Base-by-base conservation (phyloP, 1,140 invertebrate species). In the Anastrepha ludens region DNA sequence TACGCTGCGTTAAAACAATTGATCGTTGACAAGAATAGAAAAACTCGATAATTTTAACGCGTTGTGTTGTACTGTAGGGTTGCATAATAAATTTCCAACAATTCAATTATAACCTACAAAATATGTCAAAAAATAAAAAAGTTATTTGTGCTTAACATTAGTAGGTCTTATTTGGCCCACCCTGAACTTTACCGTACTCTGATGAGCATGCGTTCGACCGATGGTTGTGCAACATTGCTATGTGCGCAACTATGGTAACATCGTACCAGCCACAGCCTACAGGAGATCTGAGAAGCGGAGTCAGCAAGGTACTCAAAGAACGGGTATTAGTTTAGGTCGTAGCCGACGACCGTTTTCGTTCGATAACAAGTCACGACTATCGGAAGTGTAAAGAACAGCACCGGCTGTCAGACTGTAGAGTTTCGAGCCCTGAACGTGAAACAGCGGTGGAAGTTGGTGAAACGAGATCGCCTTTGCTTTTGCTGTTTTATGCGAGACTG, bases 191-290 rank as follows among this genome's bases (percentile, higher is more conserved):
- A 29, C 29, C 29, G 29, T 29, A 29, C 29, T 29, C 29, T 29
- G 29, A 29, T 29, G 29, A 0, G 29, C 29, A 29, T 29, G 29
- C 29, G 29, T 87, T 87, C 20, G 64, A 87, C 20, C 29, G 50
- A 15, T 87, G 86, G 62, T 65, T 87, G 29, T 87, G 29, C 50
- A 65, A 65, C 29, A 17, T 87, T 17, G 86, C 86, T 8, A 67
- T 20, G 9, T 87, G 86, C 55, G 86, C 86, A 11, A 67, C 60
- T 55, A 62, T 67, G 50, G 86, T 87, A 5, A 62, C 60, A 15
- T 62, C 13, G 15, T 62, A 62, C 60, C 8, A n/a, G 60, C 60
- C 60, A 17, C 60, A 62, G 15, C 8, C 9, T 9, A 13, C 60
- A 17, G 60, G 5, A 15, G n/a, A 17, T 5, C 4, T 13, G 60